Base-by-base conservation (phyloP, 1,140 invertebrate species). In the Lucilia sericata region DNA sequence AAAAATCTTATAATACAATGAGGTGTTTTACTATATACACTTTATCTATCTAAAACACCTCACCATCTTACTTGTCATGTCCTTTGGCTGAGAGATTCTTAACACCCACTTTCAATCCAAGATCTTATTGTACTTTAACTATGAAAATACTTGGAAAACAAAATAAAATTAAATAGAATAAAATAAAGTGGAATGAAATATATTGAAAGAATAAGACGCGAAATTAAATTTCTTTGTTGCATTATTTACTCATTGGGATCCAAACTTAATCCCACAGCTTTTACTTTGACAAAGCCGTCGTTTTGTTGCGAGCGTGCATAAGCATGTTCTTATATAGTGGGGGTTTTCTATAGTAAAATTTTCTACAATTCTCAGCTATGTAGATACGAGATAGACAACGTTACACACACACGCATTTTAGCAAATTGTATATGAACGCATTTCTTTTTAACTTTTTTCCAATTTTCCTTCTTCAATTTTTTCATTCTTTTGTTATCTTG, bases 241-340 rank as follows among this genome's bases (percentile, higher is more conserved):
- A 84, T 84, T 84, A 84, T 84, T 84, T 81, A 84, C 80, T 84
- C 84, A 82, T 84, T 84, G 84, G 80, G 84, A 84, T 84, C 84
- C 49, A 82, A 34, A 74, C 76, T 55, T 84, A 84, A 82, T 84
- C 84, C 83, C 78, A 74, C 70, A 78, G 83, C 84, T 76, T 74
- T 83, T 65, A 47, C 80, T 82, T 84, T 84, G 84, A 84, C 84
- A 82, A 84, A 82, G 74, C 65, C 83, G n/a, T 84, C 75, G 75
- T 42, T 42, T 60, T 60, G 14, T 60, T 60, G 55, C n/a, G 17
- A 17, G 51, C 51, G 5, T 17, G 17, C 13, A 60, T n/a, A 7
- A 60, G 14, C 0, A 60, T 70, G n/a, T 21, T n/a, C 17, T 17
- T 51, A 55, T 55, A 4, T 55, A 55, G 51, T 55, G 13, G 51